Conservation (phyloP, 2,888 invertebrate genomes). For the Drosophila mayaguana region DNA sequence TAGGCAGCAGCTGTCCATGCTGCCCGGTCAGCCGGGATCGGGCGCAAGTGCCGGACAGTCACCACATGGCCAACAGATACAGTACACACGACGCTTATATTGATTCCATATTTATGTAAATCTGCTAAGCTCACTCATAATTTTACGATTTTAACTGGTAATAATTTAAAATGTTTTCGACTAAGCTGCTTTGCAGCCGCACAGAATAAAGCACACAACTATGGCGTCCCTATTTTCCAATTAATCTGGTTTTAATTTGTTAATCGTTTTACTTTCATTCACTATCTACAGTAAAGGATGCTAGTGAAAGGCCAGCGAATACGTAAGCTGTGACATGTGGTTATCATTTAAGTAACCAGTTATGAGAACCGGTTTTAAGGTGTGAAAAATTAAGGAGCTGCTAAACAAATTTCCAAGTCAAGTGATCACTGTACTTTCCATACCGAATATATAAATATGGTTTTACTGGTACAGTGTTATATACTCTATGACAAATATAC, state of each 20-base stretch:
- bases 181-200: conserved; percentile 47
- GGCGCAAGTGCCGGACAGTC: conserved; percentile 67
- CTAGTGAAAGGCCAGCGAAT: conserved; percentile 6
- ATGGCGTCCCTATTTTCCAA: conserved; percentile 80
- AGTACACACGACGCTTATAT: conserved; percentile 81
- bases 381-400: background rate
- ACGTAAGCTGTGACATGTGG: conserved; percentile 1
- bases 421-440: conserved; percentile 3
- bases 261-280: background rate
- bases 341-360: conserved; percentile 35
- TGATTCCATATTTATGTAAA: conserved; percentile 52
- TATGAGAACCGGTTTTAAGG: conserved; percentile 4
- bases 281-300: background rate
- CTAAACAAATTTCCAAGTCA: background rate
- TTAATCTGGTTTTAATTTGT: conserved; percentile 2
- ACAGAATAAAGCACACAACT: conserved; percentile 72
- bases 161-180: conserved; percentile 46
- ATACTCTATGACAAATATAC: background rate
- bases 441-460: background rate
- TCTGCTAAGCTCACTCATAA: conserved; percentile 59
- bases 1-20: conserved; percentile 80
- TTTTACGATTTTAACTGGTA: conserved; percentile 62
- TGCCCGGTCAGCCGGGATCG: conserved; percentile 73
- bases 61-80: conserved; percentile 76
- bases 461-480: background rate